Evolutionary conservation across 2,888 invertebrate species (phyloP), one percentile per base, ranked within the genome.

Genomic region (Drosophila mercatorum): DNA sequence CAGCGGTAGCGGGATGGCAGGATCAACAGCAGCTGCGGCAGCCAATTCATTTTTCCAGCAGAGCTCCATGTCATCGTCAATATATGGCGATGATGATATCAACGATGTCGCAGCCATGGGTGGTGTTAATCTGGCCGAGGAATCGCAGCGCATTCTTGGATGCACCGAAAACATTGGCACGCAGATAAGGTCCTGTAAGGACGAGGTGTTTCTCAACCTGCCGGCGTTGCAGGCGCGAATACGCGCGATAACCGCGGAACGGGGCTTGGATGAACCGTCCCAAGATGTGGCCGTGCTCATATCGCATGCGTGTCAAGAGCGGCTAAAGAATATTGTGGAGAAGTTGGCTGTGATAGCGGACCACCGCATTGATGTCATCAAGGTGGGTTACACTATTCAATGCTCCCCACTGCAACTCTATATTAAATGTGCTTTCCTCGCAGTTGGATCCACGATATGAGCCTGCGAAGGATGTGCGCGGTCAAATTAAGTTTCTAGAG

Each of bases 71-170:
- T 93, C 92, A 93, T 95, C 93, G 40, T 92, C 93, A 17, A 91
- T 93, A 82, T 94, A 95, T 73, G 97, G 97, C 49, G 98, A 98
- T 90, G 98, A 98, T 92, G 98, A 99, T 92, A 98, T 99, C 90
- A 99, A 99, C 91, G 99, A 99, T 94, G 99, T 99, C 14, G 98
- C 99, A 38, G 98, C 99, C 11, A 99, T 99, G 99, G 99, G 99
- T 75, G 99, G 99, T 58, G 99, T 99, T 63, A 99, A 99, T 94
- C 94, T 99, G 88, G 97, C 97, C 0, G 99, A 99, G 93, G 99
- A 99, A 93, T 96, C 97, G 43, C 98, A 98, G 92, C 95, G 97
- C 92, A 99, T 99, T 90, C 94, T 99, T 71, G 97, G 97, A 14
- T 96, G 97, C 17, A 97, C 97, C 2, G 97, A 98, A 89, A 95